Percentiles rank a stretch among this genome's conserved stretches.
These are phyloP conservation scores for Saguinus imperator DNA, from an alignment of 2,113 vertebrate species.

Conservation along the genomic window DNA sequence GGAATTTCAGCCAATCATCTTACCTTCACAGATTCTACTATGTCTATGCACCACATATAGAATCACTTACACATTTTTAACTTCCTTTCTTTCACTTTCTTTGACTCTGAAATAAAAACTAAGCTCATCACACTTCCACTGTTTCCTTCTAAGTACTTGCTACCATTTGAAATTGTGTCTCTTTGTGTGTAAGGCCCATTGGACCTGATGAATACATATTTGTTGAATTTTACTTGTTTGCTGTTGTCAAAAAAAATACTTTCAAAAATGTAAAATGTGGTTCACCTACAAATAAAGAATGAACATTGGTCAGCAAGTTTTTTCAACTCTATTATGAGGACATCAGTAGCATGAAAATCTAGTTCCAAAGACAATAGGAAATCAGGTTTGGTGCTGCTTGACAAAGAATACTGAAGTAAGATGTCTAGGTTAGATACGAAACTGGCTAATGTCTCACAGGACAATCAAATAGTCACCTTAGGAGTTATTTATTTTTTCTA, in stretches of 20 bases:
- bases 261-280: slow-evolving; percentile 1
- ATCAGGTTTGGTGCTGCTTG: neutral
- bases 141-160: neutral
- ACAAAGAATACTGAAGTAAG: neutral
- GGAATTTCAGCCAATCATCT: neutral
- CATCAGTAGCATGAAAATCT: neutral
- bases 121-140: neutral
- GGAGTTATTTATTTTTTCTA: neutral
- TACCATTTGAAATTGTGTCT: neutral
- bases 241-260: neutral
- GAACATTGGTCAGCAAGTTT: neutral
- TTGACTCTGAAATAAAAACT: slow-evolving; percentile 10
- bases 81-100: neutral
- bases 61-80: neutral
- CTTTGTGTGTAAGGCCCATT: neutral
- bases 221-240: neutral
- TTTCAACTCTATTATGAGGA: neutral
- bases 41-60: neutral
- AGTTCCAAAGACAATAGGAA: neutral
- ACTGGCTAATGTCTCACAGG: neutral
- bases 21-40: neutral
- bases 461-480: neutral
- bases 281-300: neutral
- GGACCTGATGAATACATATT: neutral
- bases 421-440: neutral